Evolutionary conservation across 2,888 invertebrate genomes (phyloP), one percentile per base, ranked within the genome.

Genomic region (Trachelus tabidus): DNA sequence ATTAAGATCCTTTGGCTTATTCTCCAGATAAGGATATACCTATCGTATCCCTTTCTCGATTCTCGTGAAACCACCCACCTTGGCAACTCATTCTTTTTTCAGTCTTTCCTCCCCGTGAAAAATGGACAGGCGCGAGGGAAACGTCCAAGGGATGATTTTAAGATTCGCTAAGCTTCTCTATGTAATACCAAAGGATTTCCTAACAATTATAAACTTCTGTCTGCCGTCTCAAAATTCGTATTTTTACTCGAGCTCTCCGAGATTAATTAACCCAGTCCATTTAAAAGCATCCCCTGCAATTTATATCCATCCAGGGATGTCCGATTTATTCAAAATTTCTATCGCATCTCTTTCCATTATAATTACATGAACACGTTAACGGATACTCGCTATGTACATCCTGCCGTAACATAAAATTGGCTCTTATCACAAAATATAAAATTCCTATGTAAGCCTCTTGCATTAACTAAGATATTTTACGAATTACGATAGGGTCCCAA

Each of bases 1-100:
- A 83, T 85, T 83, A 80, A 86, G 83, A 78, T 79, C 78, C 81
- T 78, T 82, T 79, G 79, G 78, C 75, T 81, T 81, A 81, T 79
- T 82, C 73, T 56, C 23, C 56, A 56, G 56, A 56, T 23, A 56
- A 56, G 56, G 56, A 56, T 56, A 56, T 56, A 56, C 23, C 56
- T 23, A 23, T 56, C 56, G 56, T 23, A 23, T 56, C 23, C 23
- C 9, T 56, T 56, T 56, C 56, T 23, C 56, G 23, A 56, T 56
- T 56, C 15, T 56, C 56, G 23, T 56, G 9, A 23, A 56, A 9
- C 56, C 56, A 6, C 56, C 23, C 23, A 9, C 23, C 56, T 9
- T 56, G 15, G 56, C 23, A 15, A 56, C 56, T 23, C 56, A 56
- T 56, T 56, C 23, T 56, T 23, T 56, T 56, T 56, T 56, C 56